Base-by-base conservation (phyloP, 2,888 invertebrate species). In the Tubulanus polymorphus region DNA sequence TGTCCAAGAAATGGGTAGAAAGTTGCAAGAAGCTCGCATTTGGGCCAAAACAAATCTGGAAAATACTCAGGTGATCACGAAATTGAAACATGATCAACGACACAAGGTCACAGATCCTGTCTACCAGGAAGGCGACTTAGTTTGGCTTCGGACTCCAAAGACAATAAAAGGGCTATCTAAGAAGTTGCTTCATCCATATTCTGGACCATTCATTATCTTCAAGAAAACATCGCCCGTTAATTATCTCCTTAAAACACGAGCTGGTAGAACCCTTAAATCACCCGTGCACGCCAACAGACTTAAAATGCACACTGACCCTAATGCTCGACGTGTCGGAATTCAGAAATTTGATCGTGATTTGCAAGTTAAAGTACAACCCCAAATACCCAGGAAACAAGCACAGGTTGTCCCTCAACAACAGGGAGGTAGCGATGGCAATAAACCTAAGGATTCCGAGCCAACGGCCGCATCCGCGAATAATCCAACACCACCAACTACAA, bases 181-280 rank as follows among this genome's bases (percentile, higher is more conserved):
- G 2, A 59, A 61, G 30, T 23, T 56, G 1, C 37, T 45, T 29
- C 23, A 32, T 27, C 45, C 48, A 26, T 54, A n/a, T 12, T 37
- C 47, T 20, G 60, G 60, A 6, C 60, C 60, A 18, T 60, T 45
- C 32, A 47, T 57, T 18, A 58, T 58, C 6, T 15, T 25, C 15
- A 47, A 41, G 8, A 20, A 32, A 10, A 37, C 45, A 3, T 48
- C 54, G 20, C 29, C 45, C 37, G 56, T 54, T 15, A 53, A 56
- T 41, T 48, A 48, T 48, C n/a, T 26, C 56, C 15, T 26, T 37
- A 18, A 18, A 50, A 18, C 49, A 53, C 20, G 12, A 15, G 10
- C 32, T 37, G 8, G 32, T 48, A 25, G 29, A 51, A 28, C n/a
- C 27, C 26, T 23, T 55, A 26, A 41, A 41, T 29, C 35, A 26